Evolutionary conservation across 2,888 invertebrate genomes (phyloP).

Genomic region (Ganaspis brasiliensis): DNA sequence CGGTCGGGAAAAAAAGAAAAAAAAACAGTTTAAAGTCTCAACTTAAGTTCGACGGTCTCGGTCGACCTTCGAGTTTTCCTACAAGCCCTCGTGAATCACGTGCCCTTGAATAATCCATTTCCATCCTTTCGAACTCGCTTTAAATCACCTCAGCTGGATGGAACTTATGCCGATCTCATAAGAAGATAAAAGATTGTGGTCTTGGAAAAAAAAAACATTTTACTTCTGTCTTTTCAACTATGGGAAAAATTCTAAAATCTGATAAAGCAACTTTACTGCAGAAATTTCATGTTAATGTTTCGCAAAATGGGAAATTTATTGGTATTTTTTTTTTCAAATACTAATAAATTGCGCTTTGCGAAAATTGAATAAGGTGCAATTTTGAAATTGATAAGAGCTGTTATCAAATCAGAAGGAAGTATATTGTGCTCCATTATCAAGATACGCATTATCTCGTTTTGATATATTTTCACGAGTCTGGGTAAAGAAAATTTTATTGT

Average conservation of each 20-base stretch:
- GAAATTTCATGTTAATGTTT: too few relatives aligned
- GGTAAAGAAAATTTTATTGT: background rate
- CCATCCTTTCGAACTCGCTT: conserved; percentile 35
- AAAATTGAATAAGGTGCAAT: background rate
- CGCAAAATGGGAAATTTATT: background rate
- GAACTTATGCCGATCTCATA: conserved; percentile 38
- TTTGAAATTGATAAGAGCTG: background rate
- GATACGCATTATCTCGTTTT: conserved; percentile 10
- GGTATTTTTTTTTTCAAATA: background rate
- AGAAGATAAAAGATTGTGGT: conserved; percentile 30
- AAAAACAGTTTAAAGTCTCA: conserved; percentile 7
- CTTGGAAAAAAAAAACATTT: conserved; percentile 28
- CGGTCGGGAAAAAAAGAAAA: conserved; percentile 8
- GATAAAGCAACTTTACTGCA: background rate
- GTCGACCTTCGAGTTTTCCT: conserved; percentile 43
- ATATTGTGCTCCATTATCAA: conserved; percentile 14
- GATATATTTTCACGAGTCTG: background rate
- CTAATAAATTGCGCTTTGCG: background rate
- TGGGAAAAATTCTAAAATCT: background rate
- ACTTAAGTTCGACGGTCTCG: conserved; percentile 32
- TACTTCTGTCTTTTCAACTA: conserved; percentile 16
- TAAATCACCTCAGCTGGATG: conserved; percentile 31
- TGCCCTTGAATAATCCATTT: conserved; percentile 41
- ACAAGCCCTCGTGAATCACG: conserved; percentile 35
- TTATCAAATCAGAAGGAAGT: conserved; percentile 29